Evolutionary conservation across 2,797 vertebrate species (phyloP).

Genomic region (Odontamblyopus lacepedii): DNA sequence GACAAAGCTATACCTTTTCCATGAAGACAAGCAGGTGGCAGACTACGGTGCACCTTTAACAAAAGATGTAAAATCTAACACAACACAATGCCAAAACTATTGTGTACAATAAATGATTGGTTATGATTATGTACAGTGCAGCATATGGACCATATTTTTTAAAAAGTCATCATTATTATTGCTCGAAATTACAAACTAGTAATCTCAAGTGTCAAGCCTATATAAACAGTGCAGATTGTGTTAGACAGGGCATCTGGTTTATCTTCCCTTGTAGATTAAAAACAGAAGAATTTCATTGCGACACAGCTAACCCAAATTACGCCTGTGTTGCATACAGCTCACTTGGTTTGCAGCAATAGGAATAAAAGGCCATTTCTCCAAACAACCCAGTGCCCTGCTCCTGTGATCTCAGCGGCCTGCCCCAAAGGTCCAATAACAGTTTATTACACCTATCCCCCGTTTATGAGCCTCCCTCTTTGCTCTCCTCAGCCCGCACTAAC

Average conservation of each 20-base stretch:
- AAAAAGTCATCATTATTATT: too few species aligned
- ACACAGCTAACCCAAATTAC: slow-evolving; percentile 12
- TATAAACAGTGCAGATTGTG: background rate
- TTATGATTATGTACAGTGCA: too few species aligned
- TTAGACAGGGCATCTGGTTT: background rate
- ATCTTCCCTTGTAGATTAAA: background rate
- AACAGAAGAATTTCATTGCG: background rate
- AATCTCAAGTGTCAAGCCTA: background rate
- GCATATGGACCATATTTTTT: too few species aligned
- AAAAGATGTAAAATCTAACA: too few species aligned
- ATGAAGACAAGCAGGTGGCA: too few species aligned
- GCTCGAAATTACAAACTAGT: too few species aligned
- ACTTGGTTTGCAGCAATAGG: slow-evolving; percentile 37
- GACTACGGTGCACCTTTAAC: too few species aligned
- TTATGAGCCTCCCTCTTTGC: slow-evolving; percentile 64
- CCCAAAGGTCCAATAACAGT: slow-evolving; percentile 81
- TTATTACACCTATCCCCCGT: slow-evolving; percentile 80
- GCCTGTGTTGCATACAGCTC: slow-evolving; percentile 21
- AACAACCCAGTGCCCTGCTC: slow-evolving; percentile 62
- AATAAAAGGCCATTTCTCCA: slow-evolving; percentile 58
- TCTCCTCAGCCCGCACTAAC: slow-evolving; percentile 71
- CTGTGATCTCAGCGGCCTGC: slow-evolving; percentile 69
- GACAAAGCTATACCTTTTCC: too few species aligned
- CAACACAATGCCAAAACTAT: too few species aligned
- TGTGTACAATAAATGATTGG: too few species aligned